A percentile compares a stretch with the other conserved stretches of the same genome.
phyloP scores from a whole-genome alignment of 2,113 vertebrate genomes.

The Rhinogobius similis region DNA sequence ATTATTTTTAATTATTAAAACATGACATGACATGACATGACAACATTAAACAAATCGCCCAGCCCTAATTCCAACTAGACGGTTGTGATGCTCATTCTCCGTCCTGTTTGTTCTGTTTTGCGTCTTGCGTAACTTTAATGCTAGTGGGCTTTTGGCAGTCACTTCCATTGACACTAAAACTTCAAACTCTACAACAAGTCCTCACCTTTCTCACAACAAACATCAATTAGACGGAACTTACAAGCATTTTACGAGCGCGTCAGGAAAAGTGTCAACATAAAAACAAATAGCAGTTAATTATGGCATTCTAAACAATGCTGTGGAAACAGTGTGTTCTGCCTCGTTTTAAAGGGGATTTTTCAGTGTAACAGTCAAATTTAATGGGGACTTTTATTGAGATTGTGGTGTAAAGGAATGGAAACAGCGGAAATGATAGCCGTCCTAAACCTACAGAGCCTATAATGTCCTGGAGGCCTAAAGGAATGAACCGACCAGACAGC shows the following conservation, averaged over 20 bases:
- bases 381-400: not conserved
- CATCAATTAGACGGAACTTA: not conserved
- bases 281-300: not conserved
- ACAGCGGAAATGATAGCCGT: not conserved
- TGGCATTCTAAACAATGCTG: not conserved
- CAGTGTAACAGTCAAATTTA: not conserved
- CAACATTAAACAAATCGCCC: too few species aligned
- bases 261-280: not conserved
- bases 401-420: not conserved
- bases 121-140: not conserved
- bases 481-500: not conserved
- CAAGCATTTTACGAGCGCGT: not conserved
- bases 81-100: not conserved
- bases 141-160: not conserved
- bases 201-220: not conserved
- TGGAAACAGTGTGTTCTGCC: not conserved
- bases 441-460: not conserved
- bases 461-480: not conserved
- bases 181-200: not conserved
- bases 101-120: not conserved
- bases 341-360: not conserved
- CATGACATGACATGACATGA: too few species aligned
- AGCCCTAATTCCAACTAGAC: not conserved
- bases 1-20: too few species aligned
- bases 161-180: not conserved